Percentiles rank a stretch among this genome's conserved stretches.
These are phyloP conservation scores for Lerista edwardsae DNA, from an alignment of 2,797 vertebrate genomes.

Conservation along the genomic window DNA sequence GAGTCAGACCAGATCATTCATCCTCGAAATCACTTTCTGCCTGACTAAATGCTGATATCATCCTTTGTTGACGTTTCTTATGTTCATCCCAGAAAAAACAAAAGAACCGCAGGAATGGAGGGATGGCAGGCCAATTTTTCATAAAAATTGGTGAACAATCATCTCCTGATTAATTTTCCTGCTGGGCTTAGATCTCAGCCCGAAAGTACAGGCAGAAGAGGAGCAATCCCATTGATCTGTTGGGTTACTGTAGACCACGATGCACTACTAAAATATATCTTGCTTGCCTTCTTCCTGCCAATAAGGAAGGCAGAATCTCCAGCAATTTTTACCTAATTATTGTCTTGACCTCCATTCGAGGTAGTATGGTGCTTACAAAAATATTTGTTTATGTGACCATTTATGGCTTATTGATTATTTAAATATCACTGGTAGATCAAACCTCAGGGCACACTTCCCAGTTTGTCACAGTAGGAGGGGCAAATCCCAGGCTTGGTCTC, in stretches of 20 bases:
- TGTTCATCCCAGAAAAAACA: background rate
- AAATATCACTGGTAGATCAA: background rate
- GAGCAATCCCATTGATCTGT: background rate
- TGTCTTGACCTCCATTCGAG: background rate
- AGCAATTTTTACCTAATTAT: background rate
- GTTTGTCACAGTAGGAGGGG: background rate
- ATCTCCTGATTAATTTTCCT: background rate
- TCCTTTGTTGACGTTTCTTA: background rate
- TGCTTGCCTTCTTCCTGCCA: background rate
- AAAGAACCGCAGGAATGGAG: background rate
- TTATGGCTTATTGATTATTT: background rate
- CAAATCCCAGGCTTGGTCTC: too few relatives aligned
- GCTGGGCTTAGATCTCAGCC: background rate
- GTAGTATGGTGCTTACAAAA: background rate
- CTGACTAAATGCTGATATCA: background rate
- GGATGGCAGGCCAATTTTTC: too few relatives aligned
- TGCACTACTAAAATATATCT: background rate
- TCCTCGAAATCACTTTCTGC: background rate
- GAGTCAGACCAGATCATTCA: background rate
- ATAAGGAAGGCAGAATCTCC: too few relatives aligned
- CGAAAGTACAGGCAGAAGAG: background rate
- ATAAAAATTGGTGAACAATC: background rate
- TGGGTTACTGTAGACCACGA: background rate
- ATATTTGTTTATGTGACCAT: background rate
- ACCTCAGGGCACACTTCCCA: background rate